A percentile compares a stretch with the other conserved stretches of the same genome.
These are phyloP conservation scores for Lepidotrigona ventralis DNA, from an alignment of 1,140 invertebrate genomes.

Conservation along the genomic window DNA sequence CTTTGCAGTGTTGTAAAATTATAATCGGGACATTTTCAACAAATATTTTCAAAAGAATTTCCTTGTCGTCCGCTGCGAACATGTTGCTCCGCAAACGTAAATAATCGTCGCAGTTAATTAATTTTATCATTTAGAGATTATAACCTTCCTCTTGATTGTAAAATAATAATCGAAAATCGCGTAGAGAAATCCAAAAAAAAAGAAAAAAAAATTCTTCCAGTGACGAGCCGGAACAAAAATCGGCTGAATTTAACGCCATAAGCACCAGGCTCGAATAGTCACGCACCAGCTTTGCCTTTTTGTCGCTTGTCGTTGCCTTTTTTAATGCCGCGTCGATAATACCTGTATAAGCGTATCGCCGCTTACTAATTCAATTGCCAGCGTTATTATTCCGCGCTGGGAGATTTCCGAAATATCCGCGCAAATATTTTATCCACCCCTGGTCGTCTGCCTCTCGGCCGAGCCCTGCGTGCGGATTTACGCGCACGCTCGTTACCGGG, in stretches of 20 bases:
- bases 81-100: too few species aligned
- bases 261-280: too few species aligned
- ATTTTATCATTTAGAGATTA: too few species aligned
- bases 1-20: too few species aligned
- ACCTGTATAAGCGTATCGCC: neutral
- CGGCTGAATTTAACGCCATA: neutral
- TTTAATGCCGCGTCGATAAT: conserved; percentile 15
- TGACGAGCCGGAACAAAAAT: neutral
- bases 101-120: too few species aligned
- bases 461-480: neutral
- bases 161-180: too few species aligned
- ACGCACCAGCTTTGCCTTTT: neutral
- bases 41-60: too few species aligned
- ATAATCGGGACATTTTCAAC: too few species aligned
- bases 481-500: neutral
- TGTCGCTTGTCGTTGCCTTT: neutral
- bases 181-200: too few species aligned
- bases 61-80: too few species aligned
- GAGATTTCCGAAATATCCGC: conserved; percentile 16
- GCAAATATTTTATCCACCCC: conserved; percentile 18
- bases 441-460: neutral
- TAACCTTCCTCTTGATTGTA: too few species aligned
- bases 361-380: conserved; percentile 31
- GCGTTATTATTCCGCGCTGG: neutral
- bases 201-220: too few species aligned